These are phyloP conservation scores for Stichodactyla mertensii DNA, from an alignment of 64 coral and sea anemone genomes.

Conservation along the genomic window DNA sequence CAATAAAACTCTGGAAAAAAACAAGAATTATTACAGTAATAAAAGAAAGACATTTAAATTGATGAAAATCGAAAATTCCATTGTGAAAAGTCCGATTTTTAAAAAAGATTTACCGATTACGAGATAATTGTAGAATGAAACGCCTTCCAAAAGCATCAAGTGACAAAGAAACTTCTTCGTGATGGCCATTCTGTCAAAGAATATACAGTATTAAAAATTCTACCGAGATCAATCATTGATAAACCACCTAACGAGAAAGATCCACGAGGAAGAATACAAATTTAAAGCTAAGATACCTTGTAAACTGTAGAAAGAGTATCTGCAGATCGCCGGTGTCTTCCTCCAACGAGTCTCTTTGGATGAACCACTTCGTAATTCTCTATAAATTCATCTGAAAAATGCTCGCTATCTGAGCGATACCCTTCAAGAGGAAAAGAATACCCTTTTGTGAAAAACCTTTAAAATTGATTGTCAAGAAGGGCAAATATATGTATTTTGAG, in stretches of 20 bases:
- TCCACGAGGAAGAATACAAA: not conserved
- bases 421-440: not conserved
- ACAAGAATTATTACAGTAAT: not conserved
- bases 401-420: not conserved
- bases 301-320: not conserved
- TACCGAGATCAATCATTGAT: not conserved
- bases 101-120: conserved; percentile 1
- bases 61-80: not conserved
- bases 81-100: not conserved
- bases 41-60: not conserved
- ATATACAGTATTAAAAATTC: not conserved
- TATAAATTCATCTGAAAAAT: conserved; percentile 12
- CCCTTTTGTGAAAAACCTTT: not conserved
- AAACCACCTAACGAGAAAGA: not conserved
- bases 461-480: not conserved
- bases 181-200: conserved; percentile 12
- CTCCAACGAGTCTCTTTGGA: not conserved
- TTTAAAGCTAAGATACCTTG: not conserved
- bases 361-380: conserved; percentile 9
- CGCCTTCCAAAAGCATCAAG: not conserved
- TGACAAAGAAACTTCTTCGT: not conserved
- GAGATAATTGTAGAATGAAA: conserved; percentile 17
- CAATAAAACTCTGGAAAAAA: not conserved
- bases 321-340: not conserved
- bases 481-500: not conserved